Evolutionary conservation across 2,888 invertebrate genomes (phyloP).

Genomic region (Leucozona laternaria): DNA sequence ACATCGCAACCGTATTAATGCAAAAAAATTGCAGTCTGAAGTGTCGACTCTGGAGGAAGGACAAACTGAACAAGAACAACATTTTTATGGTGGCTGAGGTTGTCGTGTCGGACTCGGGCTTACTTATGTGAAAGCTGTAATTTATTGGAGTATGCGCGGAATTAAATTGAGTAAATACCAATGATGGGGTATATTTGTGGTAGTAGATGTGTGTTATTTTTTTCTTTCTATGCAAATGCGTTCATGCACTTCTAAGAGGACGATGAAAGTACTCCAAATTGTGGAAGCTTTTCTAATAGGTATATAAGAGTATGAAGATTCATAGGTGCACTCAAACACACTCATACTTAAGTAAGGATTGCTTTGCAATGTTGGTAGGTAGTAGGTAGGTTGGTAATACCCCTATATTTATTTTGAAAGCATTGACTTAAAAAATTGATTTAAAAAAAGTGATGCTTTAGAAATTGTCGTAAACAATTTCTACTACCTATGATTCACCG

Average conservation of each 20-base stretch:
- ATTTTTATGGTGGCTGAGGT: slow-evolving; percentile 47
- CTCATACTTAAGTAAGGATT: not conserved
- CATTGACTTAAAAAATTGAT: slow-evolving; percentile 20
- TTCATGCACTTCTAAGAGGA: slow-evolving; percentile 64
- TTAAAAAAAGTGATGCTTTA: not conserved
- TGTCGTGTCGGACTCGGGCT: slow-evolving; percentile 23
- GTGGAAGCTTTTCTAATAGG: slow-evolving; percentile 22
- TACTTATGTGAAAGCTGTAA: slow-evolving; percentile 47
- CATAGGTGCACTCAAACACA: slow-evolving; percentile 26
- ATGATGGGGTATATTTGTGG: slow-evolving; percentile 23
- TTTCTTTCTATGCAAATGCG: slow-evolving; percentile 60
- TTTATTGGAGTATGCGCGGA: slow-evolving; percentile 70
- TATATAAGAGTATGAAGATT: slow-evolving; percentile 2
- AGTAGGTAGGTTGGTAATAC: too few relatives aligned
- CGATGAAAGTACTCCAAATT: slow-evolving; percentile 9
- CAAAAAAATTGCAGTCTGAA: slow-evolving; percentile 24
- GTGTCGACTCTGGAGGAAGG: slow-evolving; percentile 8
- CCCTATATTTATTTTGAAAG: not conserved
- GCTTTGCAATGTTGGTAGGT: slow-evolving; percentile 2
- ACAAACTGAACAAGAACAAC: slow-evolving; percentile 44
- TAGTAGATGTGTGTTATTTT: slow-evolving; percentile 17
- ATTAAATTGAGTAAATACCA: slow-evolving; percentile 50
- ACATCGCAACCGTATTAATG: slow-evolving; percentile 8
- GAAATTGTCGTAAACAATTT: not conserved
- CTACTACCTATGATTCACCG: slow-evolving; percentile 7